Percentiles rank a stretch among this genome's conserved stretches.
phyloP scores from a whole-genome alignment of 2,888 invertebrate species.

The Lithosia quadra region DNA sequence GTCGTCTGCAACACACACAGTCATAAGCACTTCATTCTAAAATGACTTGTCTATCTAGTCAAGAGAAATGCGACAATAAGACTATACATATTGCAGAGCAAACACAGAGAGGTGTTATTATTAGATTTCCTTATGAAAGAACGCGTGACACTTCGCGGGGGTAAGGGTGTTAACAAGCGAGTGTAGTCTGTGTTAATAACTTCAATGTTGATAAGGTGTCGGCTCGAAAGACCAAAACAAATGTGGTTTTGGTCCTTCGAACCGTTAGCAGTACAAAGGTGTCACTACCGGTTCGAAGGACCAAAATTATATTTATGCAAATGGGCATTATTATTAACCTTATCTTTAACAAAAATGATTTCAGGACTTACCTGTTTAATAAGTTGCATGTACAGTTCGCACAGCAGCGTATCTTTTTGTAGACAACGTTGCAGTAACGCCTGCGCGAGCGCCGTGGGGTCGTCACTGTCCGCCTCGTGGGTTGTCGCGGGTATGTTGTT shows the following conservation, averaged over 20 bases:
- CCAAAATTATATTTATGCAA: too few species aligned
- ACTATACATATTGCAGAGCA: neutral
- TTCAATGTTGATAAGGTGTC: too few species aligned
- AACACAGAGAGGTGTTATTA: too few species aligned
- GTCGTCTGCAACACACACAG: constrained; percentile 88
- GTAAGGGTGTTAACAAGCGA: too few species aligned
- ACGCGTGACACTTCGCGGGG: too few species aligned
- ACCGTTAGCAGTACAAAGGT: neutral
- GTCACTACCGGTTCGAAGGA: neutral
- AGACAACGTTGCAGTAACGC: constrained; percentile 96
- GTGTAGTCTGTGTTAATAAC: too few species aligned
- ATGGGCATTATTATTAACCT: neutral
- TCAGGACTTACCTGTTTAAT: constrained; percentile 90
- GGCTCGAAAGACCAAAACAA: neutral
- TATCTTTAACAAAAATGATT: neutral
- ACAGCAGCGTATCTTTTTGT: constrained; percentile 94
- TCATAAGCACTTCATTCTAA: too few species aligned
- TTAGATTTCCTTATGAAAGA: too few species aligned
- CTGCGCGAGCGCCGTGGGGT: constrained; percentile 95
- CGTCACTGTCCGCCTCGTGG: constrained; percentile 90
- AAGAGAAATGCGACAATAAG: too few species aligned
- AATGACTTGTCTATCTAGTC: too few species aligned
- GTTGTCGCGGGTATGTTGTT: constrained; percentile 71
- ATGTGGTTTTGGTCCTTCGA: too few species aligned
- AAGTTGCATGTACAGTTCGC: constrained; percentile 96